Base-by-base conservation (phyloP, 2,888 invertebrate genomes). In the Metellina segmentata region DNA sequence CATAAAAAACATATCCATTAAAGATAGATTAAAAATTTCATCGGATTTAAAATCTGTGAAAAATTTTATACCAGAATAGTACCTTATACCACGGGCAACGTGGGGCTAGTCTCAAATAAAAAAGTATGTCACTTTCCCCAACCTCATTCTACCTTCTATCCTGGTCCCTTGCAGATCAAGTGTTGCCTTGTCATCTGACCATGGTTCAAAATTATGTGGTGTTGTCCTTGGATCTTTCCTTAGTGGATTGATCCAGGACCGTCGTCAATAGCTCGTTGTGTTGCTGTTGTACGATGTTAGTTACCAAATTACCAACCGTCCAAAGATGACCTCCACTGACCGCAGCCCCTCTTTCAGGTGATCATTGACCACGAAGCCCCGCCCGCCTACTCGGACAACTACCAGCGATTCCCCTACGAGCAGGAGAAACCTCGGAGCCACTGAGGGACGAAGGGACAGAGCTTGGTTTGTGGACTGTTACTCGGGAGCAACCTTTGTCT, bases 311-410 rank as follows among this genome's bases (percentile, higher is more conserved):
- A 19, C 11, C 34, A 69, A 53, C 13, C 13, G 9, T 61, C 13
- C 13, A 13, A 61, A 5, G 61, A 61, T 8, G 6, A 61, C 13
- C 16, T 61, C 11, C 16, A 9, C 16, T 16, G 13, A 61, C 16
- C 34, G 34, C 34, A 34, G 16, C 11, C 20, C 20, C 77, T 77
- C 48, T 48, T 72, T 5, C 34, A 91, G 91, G 91, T 91, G 20
- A 51, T 91, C 13, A 77, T 88, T 7, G 51, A 83, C n/a, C 71
- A 72, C 13, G 91, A 91, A 53, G 91, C 87, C 16, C 87, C 91
- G 5, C 91, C 91, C n/a, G 83, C 91, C 11, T 91, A 91, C n/a
- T 87, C 91, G 13, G 91, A 87, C n/a, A 81, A 91, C 70, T 87
- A 91, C 71, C 87, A 82, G 13, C 87, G 87, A 34, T 87, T 83